Evolutionary conservation across 2,888 invertebrate genomes (phyloP).

Genomic region (Athrips mouffetella): DNA sequence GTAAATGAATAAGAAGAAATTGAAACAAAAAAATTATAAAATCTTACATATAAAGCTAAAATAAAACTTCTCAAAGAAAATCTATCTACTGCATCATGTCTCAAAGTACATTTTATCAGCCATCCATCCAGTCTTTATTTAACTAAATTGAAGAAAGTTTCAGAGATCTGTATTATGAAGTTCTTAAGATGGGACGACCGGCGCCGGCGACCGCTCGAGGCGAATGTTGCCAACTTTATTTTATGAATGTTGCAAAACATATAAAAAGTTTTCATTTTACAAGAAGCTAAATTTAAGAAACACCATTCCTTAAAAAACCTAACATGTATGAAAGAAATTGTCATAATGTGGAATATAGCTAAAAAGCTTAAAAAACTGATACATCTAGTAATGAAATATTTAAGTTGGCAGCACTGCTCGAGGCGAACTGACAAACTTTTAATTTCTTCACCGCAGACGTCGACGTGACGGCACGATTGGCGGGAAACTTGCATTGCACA

Average conservation of each 20-base stretch:
- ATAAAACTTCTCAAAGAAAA: too few species aligned
- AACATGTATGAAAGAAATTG: too few species aligned
- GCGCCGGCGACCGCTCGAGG: conserved; percentile 58
- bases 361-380: not conserved
- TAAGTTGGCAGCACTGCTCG: conserved; percentile 38
- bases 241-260: too few species aligned
- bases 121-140: conserved; percentile 21
- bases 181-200: conserved; percentile 45
- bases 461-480: conserved; percentile 70
- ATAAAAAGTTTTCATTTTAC: too few species aligned
- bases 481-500: conserved; percentile 68
- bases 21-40: too few species aligned
- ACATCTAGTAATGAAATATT: not conserved
- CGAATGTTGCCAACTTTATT: too few species aligned
- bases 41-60: too few species aligned
- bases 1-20: too few species aligned
- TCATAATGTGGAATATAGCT: too few species aligned
- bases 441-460: conserved; percentile 69
- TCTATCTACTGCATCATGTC: too few species aligned
- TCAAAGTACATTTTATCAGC: conserved; percentile 8
- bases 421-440: conserved; percentile 70
- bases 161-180: conserved; percentile 34
- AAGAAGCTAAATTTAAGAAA: too few species aligned
- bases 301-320: too few species aligned
- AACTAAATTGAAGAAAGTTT: conserved; percentile 26